phyloP scores from a whole-genome alignment of 1,140 invertebrate species.

The Sarcophaga bullata region DNA sequence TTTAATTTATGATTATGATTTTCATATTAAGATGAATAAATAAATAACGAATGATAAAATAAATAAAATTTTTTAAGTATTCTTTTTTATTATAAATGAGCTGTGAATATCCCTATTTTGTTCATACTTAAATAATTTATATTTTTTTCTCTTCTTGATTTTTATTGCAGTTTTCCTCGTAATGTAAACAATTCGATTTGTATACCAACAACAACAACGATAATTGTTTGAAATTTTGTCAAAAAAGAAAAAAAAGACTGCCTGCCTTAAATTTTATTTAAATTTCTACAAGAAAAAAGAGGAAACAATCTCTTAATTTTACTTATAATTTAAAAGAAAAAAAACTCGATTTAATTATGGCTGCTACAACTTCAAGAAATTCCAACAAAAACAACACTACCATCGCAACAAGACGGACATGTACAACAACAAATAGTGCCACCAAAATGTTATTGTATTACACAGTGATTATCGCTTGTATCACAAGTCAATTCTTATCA shows the following conservation, averaged over 20 bases:
- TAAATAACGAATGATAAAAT: too few relatives aligned
- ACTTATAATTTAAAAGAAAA: not conserved
- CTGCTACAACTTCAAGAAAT: slow-evolving; percentile 18
- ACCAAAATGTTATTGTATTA: slow-evolving; percentile 47
- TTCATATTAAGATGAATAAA: too few relatives aligned
- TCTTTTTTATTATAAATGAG: not conserved
- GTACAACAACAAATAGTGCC: not conserved
- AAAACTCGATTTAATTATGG: not conserved
- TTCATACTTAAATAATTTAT: not conserved
- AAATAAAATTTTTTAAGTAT: too few relatives aligned
- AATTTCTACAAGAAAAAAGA: slow-evolving; percentile 15
- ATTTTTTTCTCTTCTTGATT: not conserved
- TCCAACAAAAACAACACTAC: not conserved
- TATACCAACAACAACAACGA: not conserved
- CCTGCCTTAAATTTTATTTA: slow-evolving; percentile 10
- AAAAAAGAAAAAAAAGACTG: not conserved
- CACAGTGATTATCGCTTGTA: slow-evolving; percentile 54
- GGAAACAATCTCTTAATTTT: not conserved
- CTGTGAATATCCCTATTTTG: not conserved
- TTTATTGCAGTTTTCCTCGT: slow-evolving; percentile 3
- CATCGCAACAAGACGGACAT: not conserved
- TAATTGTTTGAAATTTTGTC: not conserved
- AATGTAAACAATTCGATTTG: slow-evolving; percentile 28
- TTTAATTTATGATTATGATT: too few relatives aligned
- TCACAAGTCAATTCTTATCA: slow-evolving; percentile 55